Evolutionary conservation across 2,113 vertebrate genomes (phyloP).

Genomic region (Chunga burmeisteri): DNA sequence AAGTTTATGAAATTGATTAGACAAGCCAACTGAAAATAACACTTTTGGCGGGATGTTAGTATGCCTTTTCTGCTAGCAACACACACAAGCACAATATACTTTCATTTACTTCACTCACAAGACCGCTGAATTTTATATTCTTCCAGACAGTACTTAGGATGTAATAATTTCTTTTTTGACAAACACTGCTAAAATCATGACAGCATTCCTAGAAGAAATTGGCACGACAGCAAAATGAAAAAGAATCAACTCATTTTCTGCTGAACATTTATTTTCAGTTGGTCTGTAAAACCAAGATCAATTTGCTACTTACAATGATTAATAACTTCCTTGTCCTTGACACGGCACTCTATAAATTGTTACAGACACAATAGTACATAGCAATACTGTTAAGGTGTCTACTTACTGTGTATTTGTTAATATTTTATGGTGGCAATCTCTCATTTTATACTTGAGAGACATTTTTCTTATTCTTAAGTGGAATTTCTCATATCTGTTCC

Average conservation of each 20-base stretch:
- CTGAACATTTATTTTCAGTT: slow-evolving; percentile 37
- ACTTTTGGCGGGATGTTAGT: not conserved
- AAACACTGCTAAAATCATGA: slow-evolving; percentile 51
- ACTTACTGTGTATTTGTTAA: not conserved
- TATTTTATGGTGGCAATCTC: slow-evolving; percentile 31
- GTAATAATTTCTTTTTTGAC: slow-evolving; percentile 14
- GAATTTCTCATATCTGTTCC: not conserved
- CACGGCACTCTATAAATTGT: slow-evolving; percentile 59
- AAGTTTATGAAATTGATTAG: not conserved
- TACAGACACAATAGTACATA: slow-evolving; percentile 15
- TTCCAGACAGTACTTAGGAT: slow-evolving; percentile 2
- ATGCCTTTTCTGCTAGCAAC: not conserved
- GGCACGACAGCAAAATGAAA: slow-evolving; percentile 43
- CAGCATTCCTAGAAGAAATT: slow-evolving; percentile 31
- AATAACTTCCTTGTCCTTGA: slow-evolving; percentile 69
- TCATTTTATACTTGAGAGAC: not conserved
- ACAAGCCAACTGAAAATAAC: not conserved
- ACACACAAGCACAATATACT: not conserved
- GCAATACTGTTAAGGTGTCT: not conserved
- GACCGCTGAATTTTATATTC: slow-evolving; percentile 28
- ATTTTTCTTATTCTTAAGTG: not conserved
- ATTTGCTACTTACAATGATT: slow-evolving; percentile 56
- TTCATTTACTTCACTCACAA: not conserved
- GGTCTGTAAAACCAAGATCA: slow-evolving; percentile 64
- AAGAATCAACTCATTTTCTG: slow-evolving; percentile 54